Evolutionary conservation across 2,888 invertebrate genomes (phyloP).

Genomic region (Euplexia lucipara): DNA sequence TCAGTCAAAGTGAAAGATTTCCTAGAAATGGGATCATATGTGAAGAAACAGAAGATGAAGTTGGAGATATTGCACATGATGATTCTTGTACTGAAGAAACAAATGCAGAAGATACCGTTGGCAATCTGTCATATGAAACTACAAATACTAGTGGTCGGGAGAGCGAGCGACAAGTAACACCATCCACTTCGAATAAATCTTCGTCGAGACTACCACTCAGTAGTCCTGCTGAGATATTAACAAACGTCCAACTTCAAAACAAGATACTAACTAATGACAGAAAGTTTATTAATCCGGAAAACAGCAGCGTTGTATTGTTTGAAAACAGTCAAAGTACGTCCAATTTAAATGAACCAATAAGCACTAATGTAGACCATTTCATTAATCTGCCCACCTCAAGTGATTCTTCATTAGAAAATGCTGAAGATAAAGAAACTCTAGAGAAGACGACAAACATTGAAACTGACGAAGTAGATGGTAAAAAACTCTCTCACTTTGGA

Average conservation of each 20-base stretch:
- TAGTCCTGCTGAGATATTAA: conserved; percentile 73
- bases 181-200: conserved; percentile 27
- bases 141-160: conserved; percentile 1
- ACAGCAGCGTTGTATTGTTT: conserved; percentile 64
- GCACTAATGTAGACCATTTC: conserved; percentile 69
- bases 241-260: conserved; percentile 70
- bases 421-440: conserved; percentile 24
- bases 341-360: conserved; percentile 67
- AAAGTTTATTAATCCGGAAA: conserved; percentile 72
- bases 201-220: conserved; percentile 51
- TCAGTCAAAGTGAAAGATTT: conserved; percentile 76
- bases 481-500: neutral
- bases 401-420: conserved; percentile 1
- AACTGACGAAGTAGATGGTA: neutral
- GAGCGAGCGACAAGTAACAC: neutral
- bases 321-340: conserved; percentile 67
- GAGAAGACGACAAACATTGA: neutral
- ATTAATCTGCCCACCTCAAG: conserved; percentile 69
- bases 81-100: conserved; percentile 72
- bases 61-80: conserved; percentile 80
- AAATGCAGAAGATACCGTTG: conserved; percentile 45
- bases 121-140: conserved; percentile 7
- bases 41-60: conserved; percentile 85
- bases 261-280: conserved; percentile 72
- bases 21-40: conserved; percentile 74